Base-by-base conservation (phyloP, 2,113 vertebrate species). In the Caretta caretta region DNA sequence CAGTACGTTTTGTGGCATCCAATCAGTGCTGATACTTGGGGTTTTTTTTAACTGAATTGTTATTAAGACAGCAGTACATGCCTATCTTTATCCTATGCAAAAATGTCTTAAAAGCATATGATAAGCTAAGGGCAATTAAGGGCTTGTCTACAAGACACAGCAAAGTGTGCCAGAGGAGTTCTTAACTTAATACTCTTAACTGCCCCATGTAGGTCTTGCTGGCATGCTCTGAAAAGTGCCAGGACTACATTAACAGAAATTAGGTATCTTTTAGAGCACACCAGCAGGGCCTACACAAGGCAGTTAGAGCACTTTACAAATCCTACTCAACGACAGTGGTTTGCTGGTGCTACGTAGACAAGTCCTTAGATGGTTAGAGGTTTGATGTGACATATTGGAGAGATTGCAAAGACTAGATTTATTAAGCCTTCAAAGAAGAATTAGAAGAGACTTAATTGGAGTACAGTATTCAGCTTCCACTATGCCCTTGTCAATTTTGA, bases 371-470 rank as follows among this genome's bases (percentile, higher is more conserved):
- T 59, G 1, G 83, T 84, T 7, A 87, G 75, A 49, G 48, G 25
- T 69, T 3, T 0, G 0, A 0, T 48, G 38, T 1, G 0, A 29
- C 6, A 7, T 51, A 0, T 86, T n/a, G 22, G 51, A 90, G 80
- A 84, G 42, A 14, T 56, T 9, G 1, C 53, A 31, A 88, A 84
- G 62, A 9, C 50, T 62, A 31, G 57, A 62, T 62, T 83, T 14
- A 42, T 69, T 2, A 48, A 1, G 10, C 38, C 72, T 42, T 86
- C 69, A 75, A 79, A 85, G 51, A 25, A 80, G 35, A 13, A 84
- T 46, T 59, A 20, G 72, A 85, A 81, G n/a, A 75, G 20, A 50
- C 84, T 83, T 84, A 78, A 42, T 49, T 22, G 0, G 81, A 75
- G 42, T 54, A 54, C 20, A 54, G 53, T 84, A 38, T 76, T 89